Conservation (phyloP, 2,113 vertebrate species). For the Mormyrus lacerda region DNA sequence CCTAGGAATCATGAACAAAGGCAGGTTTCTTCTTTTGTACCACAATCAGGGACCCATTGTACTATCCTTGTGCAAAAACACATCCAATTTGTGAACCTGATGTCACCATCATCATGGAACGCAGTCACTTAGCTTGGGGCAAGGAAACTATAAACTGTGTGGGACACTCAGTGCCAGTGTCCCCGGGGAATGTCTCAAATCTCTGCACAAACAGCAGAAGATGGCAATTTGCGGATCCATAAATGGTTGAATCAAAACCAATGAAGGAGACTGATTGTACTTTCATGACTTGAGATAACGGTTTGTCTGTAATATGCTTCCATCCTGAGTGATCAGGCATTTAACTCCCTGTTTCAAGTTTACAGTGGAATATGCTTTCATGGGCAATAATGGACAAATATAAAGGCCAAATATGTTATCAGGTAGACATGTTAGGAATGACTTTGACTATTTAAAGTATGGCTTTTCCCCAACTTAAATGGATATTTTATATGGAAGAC, state of each 20-base stretch:
- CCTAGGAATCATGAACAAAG: not conserved
- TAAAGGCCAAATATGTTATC: not conserved
- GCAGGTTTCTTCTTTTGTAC: not conserved
- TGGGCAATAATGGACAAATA: not conserved
- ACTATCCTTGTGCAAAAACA: constrained; percentile 14
- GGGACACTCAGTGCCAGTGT: not conserved
- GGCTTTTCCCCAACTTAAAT: not conserved
- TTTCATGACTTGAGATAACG: not conserved
- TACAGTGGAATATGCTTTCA: not conserved
- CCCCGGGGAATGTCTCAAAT: not conserved
- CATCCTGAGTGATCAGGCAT: not conserved
- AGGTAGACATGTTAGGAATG: not conserved
- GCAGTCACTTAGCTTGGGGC: not conserved
- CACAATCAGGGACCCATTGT: not conserved
- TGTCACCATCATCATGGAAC: not conserved
- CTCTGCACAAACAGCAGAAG: not conserved
- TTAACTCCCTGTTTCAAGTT: not conserved
- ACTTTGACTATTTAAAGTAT: not conserved
- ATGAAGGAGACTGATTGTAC: not conserved
- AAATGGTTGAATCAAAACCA: not conserved
- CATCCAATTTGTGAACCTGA: not conserved
- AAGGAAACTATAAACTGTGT: not conserved
- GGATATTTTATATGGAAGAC: not conserved
- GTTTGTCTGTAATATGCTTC: not conserved
- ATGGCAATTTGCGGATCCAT: not conserved